Conservation (phyloP, 2,113 vertebrate genomes). For the cat (Felis catus) region F.catus_Fca126_mat1.0 CM031420.1:11592001-11592500, state of each 20-base stretch:
- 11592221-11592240: neutral
- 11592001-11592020: neutral
- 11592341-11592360: neutral
- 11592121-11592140: neutral
- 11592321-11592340: neutral
- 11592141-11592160: neutral
- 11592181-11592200: neutral
- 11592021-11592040: neutral
- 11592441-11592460: neutral
- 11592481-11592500: neutral
- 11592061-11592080: neutral
- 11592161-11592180: conserved; percentile 10
- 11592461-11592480: neutral
- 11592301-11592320: neutral
- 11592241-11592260: neutral
- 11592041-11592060: neutral
- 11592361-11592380: neutral
- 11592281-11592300: neutral
- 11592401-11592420: neutral
- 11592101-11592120: neutral
- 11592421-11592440: neutral
- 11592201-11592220: neutral
- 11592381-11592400: neutral
- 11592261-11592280: neutral
- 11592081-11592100: fast-evolving